These are phyloP conservation scores for Drosophila persimilis DNA, from an alignment of 1,140 invertebrate genomes.

Conservation along the genomic window DNA sequence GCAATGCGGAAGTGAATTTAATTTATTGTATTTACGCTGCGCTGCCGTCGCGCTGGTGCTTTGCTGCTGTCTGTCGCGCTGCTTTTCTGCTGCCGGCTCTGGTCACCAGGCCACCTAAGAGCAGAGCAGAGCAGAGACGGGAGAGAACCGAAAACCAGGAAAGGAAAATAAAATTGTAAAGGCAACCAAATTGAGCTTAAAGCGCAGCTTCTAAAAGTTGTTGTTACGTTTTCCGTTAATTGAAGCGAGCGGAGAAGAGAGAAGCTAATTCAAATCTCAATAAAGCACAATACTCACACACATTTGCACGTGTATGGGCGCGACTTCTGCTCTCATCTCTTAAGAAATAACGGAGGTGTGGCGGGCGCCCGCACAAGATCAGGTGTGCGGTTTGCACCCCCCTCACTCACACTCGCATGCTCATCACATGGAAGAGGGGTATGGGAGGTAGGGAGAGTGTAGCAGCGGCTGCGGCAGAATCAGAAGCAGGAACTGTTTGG, in stretches of 20 bases:
- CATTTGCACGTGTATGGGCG: slow-evolving; percentile 12
- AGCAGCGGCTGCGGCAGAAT: slow-evolving; percentile 38
- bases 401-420: slow-evolving; percentile 1
- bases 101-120: slow-evolving; percentile 54
- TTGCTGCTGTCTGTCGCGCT: slow-evolving; percentile 16
- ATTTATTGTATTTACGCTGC: slow-evolving; percentile 81
- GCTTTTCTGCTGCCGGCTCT: slow-evolving; percentile 35
- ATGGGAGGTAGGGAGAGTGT: not conserved
- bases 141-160: slow-evolving; percentile 43
- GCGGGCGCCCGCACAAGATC: slow-evolving; percentile 31
- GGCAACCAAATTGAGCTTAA: no score
- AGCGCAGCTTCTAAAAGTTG: slow-evolving; percentile 41
- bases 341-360: slow-evolving; percentile 27
- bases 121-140: slow-evolving; percentile 4
- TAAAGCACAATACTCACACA: slow-evolving; percentile 26
- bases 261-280: slow-evolving; percentile 44
- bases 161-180: slow-evolving; percentile 46
- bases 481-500: slow-evolving; percentile 79
- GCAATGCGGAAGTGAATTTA: slow-evolving; percentile 83
- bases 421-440: not conserved
- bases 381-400: slow-evolving; percentile 41
- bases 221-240: slow-evolving; percentile 73
- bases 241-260: slow-evolving; percentile 44
- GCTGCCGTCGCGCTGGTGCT: slow-evolving; percentile 19
- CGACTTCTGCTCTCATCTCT: slow-evolving; percentile 27